These are phyloP conservation scores for Steinernema feltiae DNA, from an alignment of 1,140 invertebrate genomes.

Conservation along the genomic window DNA sequence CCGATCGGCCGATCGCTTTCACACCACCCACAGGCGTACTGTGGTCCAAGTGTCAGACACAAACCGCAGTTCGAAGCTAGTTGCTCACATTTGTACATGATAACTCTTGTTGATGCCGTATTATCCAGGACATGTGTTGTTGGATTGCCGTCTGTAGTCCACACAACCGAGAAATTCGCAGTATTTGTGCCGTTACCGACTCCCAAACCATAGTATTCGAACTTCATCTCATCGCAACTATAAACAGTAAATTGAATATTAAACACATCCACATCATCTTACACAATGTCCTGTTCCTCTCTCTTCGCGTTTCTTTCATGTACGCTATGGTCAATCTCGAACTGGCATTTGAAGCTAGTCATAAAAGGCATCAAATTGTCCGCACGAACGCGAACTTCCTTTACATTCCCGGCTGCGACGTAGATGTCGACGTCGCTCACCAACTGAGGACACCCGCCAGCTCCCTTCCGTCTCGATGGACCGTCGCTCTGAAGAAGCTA, in stretches of 20 bases:
- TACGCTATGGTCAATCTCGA: constrained; percentile 45
- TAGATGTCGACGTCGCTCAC: constrained; percentile 29
- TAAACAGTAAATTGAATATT: background rate
- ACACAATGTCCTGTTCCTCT: constrained; percentile 45
- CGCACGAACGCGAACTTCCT: constrained; percentile 29
- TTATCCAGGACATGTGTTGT: constrained; percentile 24
- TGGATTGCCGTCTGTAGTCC: constrained; percentile 31
- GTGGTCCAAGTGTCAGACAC: constrained; percentile 47
- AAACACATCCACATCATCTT: background rate
- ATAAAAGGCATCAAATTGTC: constrained; percentile 35
- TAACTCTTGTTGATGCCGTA: constrained; percentile 22
- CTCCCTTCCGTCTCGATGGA: constrained; percentile 45
- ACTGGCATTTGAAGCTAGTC: constrained; percentile 52
- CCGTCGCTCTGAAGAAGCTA: constrained; percentile 32
- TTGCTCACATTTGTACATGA: constrained; percentile 55
- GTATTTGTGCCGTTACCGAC: constrained; percentile 47
- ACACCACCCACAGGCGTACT: constrained; percentile 56
- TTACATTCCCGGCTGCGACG: constrained; percentile 26
- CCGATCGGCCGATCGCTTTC: constrained; percentile 17
- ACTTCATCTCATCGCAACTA: constrained; percentile 53
- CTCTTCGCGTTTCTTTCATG: constrained; percentile 49
- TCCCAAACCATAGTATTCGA: constrained; percentile 44
- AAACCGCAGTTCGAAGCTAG: constrained; percentile 50
- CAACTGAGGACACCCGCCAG: constrained; percentile 39
- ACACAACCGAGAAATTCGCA: constrained; percentile 47